Base-by-base conservation (phyloP, 1,140 invertebrate genomes). In the Bombus waltoni region DNA sequence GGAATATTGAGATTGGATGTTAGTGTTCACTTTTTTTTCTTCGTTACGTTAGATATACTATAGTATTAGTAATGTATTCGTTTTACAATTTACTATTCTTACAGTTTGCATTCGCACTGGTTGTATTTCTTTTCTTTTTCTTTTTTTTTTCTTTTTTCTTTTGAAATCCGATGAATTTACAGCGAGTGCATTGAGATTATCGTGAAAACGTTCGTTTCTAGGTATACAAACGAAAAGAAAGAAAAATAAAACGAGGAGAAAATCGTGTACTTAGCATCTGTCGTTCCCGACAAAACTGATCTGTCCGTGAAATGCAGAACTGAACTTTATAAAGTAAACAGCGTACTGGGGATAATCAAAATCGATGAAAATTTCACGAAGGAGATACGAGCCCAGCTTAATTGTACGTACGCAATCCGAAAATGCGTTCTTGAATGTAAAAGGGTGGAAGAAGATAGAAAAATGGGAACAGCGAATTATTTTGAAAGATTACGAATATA, bases 1-100 rank as follows among this genome's bases (percentile, higher is more conserved):
- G 94, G 92, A 94, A 94, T 94, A 94, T 93, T 93, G 91, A 94
- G 89, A 94, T 92, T 93, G 91, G 91, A 88, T 94, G 92, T 94
- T 94, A 93, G 92, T 91, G 81, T 92, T 90, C 88, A 87, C 73
- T 77, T 75, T 80, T 59, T 71, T 82, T 80, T 70, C 38, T 59
- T 65, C 70, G 77, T 85, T 93, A 93, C 86, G 87, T 93, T 94
- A 95, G 91, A 87, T 93, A 92, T 93, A 93, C 90, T 91, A 92
- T 94, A 91, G 92, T 94, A 94, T 94, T 93, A 93, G 89, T 94
- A 92, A 85, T 93, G 89, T 94, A 94, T 88, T 94, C 86, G 89
- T 92, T 93, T 94, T 94, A 94, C 93, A 94, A 93, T 92, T 93
- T 92, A 89, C 88, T 94, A 93, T 92, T 91, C 88, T 90, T 93